Evolutionary conservation across 2,888 invertebrate genomes (phyloP), one percentile per base, ranked within the genome.

Genomic region (Cephus sareptanus): DNA sequence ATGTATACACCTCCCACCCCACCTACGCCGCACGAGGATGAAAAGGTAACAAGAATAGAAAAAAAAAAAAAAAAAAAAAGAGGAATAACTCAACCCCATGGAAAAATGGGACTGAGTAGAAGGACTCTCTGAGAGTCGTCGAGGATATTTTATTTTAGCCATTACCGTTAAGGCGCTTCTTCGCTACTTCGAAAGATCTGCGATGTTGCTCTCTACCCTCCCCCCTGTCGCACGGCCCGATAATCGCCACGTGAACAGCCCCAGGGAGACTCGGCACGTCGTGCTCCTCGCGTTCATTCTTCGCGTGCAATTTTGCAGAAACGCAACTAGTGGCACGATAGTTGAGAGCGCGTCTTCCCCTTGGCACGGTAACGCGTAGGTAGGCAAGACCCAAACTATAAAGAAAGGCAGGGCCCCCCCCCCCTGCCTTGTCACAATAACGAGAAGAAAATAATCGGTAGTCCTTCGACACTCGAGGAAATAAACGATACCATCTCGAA

Each of bases 1-100:
- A 91, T 91, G 91, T 91, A 91, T 85, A 91, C 91, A 76, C 91
- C 91, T 73, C 91, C 91, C 81, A 91, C 91, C 69, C 91, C 91
- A 69, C 91, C 91, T 81, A 91, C 91, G 78, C 91, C 91, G 77
- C 90, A 91, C 87, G 91, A 91, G 79, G 91, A 91, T 83, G 91
- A 90, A 77, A 91, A 91, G 91, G 91, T 91, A 91, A 80, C 69
- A 6, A 69, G 74, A 74, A 34, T 11, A 15, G 34, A 73, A 56
- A 76, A 71, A 6, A 70, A 23, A 31, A 9, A 34, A 34, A 0
- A 11, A 0, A 35, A 1, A 23, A n/a, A 70, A 23, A 13, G 37
- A 13, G 75, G 31, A 75, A 23, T 75, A 69, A 68, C 33, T 13
- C 1, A 31, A 30, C 34, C 40, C 23, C 34, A 33, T 34, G 33